These are phyloP conservation scores for Eubucco bourcierii DNA, from an alignment of 2,113 vertebrate species.

Conservation along the genomic window DNA sequence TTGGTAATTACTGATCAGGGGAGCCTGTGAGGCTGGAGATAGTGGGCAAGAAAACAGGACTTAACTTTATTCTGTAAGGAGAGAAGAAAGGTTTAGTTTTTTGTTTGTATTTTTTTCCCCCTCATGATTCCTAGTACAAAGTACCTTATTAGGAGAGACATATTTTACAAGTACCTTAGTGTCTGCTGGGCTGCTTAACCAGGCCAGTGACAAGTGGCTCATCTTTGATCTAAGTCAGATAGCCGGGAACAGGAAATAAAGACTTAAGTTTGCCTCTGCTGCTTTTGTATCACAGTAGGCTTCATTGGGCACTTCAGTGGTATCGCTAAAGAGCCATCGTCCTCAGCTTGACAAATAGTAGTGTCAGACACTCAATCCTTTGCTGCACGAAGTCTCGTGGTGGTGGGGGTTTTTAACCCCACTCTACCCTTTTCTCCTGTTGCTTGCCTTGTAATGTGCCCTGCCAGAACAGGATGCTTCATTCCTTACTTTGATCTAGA, in stretches of 20 bases:
- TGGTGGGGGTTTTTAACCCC: neutral
- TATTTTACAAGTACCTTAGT: neutral
- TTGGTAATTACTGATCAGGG: neutral
- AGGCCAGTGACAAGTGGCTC: neutral
- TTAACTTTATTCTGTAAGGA: neutral
- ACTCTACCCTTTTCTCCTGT: neutral
- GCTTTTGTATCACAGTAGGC: neutral
- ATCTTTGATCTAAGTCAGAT: constrained; percentile 12
- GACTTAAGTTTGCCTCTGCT: neutral
- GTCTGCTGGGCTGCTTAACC: neutral
- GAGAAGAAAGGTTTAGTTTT: neutral
- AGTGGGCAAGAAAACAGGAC: neutral
- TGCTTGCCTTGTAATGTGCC: neutral
- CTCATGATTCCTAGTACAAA: neutral
- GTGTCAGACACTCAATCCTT: neutral
- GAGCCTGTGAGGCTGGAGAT: neutral
- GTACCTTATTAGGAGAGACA: neutral
- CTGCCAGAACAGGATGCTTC: neutral
- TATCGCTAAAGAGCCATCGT: neutral
- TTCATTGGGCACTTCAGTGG: neutral
- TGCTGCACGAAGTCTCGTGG: neutral
- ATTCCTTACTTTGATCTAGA: neutral
- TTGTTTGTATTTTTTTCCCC: neutral
- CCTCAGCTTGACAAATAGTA: neutral
- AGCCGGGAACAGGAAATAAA: constrained; percentile 51